Conservation (phyloP, 2,113 vertebrate species). For the Beaufortia kweichowensis region DNA sequence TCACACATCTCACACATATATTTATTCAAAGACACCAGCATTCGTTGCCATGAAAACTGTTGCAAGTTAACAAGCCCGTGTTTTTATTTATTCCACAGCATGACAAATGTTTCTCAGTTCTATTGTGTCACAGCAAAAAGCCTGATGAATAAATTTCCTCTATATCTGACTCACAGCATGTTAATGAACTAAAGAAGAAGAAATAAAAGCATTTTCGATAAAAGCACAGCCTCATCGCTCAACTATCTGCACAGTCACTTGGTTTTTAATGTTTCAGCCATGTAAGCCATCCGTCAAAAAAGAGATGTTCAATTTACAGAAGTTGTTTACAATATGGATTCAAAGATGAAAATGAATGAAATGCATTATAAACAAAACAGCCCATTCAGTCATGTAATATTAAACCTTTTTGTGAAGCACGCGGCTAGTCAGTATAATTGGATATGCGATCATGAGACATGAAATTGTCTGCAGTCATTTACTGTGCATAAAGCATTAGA, state of each 20-base stretch:
- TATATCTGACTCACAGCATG: slow-evolving; percentile 5
- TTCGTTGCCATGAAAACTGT: not conserved
- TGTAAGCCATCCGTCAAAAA: not conserved
- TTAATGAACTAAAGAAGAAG: too few relatives aligned
- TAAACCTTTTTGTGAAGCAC: not conserved
- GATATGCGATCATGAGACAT: too few relatives aligned
- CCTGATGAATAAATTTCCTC: not conserved
- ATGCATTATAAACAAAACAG: not conserved
- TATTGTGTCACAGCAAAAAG: slow-evolving; percentile 18
- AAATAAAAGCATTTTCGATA: too few relatives aligned
- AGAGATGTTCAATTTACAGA: not conserved
- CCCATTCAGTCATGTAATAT: not conserved
- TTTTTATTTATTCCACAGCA: slow-evolving; percentile 2
- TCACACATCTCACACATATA: not conserved
- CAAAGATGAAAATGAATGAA: too few relatives aligned
- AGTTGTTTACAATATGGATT: not conserved
- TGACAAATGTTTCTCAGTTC: not conserved
- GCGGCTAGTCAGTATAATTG: too few relatives aligned
- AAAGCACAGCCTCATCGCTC: too few relatives aligned
- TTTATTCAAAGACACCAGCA: not conserved
- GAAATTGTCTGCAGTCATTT: not conserved
- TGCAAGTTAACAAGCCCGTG: not conserved
- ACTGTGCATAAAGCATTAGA: not conserved
- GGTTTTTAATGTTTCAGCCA: not conserved
- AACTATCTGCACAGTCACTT: not conserved